A percentile compares a stretch with the other conserved stretches of the same genome.
These are phyloP conservation scores for Villa cingulata DNA, from an alignment of 2,888 invertebrate species.

Conservation along the genomic window DNA sequence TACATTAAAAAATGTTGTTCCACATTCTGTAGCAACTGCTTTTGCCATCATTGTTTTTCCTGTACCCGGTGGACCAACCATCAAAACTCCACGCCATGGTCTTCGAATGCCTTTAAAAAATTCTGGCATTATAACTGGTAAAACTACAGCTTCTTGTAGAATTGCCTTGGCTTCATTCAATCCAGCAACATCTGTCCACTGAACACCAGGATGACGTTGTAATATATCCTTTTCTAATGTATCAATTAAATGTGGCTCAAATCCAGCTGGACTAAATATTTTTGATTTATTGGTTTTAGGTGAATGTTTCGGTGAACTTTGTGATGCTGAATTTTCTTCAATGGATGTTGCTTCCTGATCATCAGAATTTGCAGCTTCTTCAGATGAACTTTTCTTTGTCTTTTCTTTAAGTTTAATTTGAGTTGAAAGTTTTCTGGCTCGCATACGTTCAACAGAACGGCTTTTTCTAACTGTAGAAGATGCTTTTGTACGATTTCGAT, in stretches of 20 bases:
- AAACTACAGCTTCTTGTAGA: constrained; percentile 71
- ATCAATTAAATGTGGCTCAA: constrained; percentile 63
- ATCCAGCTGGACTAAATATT: constrained; percentile 54
- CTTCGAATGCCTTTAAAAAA: constrained; percentile 76
- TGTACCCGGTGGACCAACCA: constrained; percentile 49
- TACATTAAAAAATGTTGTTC: constrained; percentile 78
- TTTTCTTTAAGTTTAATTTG: constrained; percentile 34
- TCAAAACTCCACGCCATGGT: constrained; percentile 49
- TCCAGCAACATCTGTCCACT: constrained; percentile 65
- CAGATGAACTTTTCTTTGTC: constrained; percentile 34
- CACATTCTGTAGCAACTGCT: constrained; percentile 80
- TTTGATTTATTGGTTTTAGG: constrained; percentile 28
- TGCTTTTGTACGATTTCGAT: constrained; percentile 21
- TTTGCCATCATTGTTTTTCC: constrained; percentile 73
- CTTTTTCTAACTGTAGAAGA: constrained; percentile 31
- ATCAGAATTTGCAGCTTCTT: constrained; percentile 37
- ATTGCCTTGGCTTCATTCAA: constrained; percentile 62
- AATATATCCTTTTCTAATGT: constrained; percentile 74
- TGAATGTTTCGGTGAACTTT: constrained; percentile 31
- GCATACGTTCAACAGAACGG: constrained; percentile 34
- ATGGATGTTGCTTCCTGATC: constrained; percentile 36
- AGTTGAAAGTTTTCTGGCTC: constrained; percentile 31
- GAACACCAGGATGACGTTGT: constrained; percentile 67
- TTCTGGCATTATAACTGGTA: constrained; percentile 77
- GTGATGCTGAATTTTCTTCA: constrained; percentile 33